A percentile compares a stretch with the other conserved stretches of the same genome.
Conservation (phyloP, 2,113 vertebrate species). For the Mugil cephalus region DNA sequence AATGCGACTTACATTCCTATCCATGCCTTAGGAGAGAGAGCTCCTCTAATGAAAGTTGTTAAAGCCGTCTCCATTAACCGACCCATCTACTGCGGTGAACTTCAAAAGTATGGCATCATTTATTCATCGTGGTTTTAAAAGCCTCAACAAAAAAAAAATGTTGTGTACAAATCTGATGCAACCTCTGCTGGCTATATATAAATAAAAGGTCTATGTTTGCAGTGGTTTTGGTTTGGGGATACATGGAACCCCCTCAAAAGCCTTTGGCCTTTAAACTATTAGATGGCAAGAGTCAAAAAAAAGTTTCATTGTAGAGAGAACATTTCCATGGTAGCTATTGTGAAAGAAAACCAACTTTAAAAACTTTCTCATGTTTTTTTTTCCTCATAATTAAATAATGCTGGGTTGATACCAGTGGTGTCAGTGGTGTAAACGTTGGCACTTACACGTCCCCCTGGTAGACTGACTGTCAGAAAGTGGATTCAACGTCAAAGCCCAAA, state of each 20-base stretch:
- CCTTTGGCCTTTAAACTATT: conserved; percentile 19
- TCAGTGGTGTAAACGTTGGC: not conserved
- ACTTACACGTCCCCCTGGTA: conserved; percentile 10
- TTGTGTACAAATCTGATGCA: conserved; percentile 64
- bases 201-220: conserved; percentile 1
- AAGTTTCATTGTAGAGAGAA: not conserved
- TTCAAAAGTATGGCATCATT: conserved; percentile 73
- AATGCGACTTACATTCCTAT: conserved; percentile 51
- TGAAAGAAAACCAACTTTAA: conserved; percentile 18
- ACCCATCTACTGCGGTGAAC: conserved; percentile 53
- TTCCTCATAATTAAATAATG: conserved; percentile 10
- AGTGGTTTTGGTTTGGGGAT: conserved; percentile 26
- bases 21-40: conserved; percentile 66
- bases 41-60: conserved; percentile 67
- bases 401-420: not conserved
- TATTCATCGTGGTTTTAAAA: conserved; percentile 77
- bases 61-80: conserved; percentile 65
- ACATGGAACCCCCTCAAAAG: conserved; percentile 29
- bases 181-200: conserved; percentile 40
- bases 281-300: conserved; percentile 10
- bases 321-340: conserved; percentile 1
- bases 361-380: not conserved
- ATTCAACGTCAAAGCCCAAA: conserved; percentile 24
- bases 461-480: conserved; percentile 42
- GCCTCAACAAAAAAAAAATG: conserved; percentile 67